Evolutionary conservation across 2,113 vertebrate genomes (phyloP), one percentile per base, ranked within the genome.

Genomic region (Mirounga angustirostris): DNA sequence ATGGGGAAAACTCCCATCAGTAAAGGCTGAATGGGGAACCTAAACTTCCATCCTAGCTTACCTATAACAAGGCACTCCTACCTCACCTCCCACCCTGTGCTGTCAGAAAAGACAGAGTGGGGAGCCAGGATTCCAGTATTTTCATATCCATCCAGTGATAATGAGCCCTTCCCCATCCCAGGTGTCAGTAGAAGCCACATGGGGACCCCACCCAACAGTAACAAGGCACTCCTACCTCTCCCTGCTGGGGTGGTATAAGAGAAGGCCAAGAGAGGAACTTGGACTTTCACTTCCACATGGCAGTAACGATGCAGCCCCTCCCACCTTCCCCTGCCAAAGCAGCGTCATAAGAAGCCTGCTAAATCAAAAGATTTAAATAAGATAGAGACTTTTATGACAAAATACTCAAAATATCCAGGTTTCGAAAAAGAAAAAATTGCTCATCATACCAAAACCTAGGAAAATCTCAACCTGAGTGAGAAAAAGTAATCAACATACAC

Each of bases 101-200:
- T 43, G 9, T 63, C 65, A 89, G 21, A 94, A 61, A 81, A 58
- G 59, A 88, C 58, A 65, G 33, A 65, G 61, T 12, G 4, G 28
- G 63, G 43, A 76, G 46, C 22, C 59, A 50, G 28, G 56, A 80
- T 28, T 61, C 22, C 59, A 50, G 28, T 50, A 80, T 28, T 61
- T 43, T 12, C 28, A 83, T 11, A 28, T 24, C 30, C 24, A 33
- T 13, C 28, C 33, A 43, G 28, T 52, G 30, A 56, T 13, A 91
- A 54, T 1, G 24, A 58, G 7, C 10, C 0, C 2, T 8, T 3
- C 0, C 24, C 24, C 54, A 7, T 12, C 2, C 7, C 43, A 52
- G 2, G 65, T 40, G 6, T 91, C 22, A 58, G 22, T 82, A 76
- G 50, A 59, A 50, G 54, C 7, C 12, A 54, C 59, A 6, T 0